phyloP scores from a whole-genome alignment of 2,888 invertebrate species.

The Zygothrica quintamaculata region DNA sequence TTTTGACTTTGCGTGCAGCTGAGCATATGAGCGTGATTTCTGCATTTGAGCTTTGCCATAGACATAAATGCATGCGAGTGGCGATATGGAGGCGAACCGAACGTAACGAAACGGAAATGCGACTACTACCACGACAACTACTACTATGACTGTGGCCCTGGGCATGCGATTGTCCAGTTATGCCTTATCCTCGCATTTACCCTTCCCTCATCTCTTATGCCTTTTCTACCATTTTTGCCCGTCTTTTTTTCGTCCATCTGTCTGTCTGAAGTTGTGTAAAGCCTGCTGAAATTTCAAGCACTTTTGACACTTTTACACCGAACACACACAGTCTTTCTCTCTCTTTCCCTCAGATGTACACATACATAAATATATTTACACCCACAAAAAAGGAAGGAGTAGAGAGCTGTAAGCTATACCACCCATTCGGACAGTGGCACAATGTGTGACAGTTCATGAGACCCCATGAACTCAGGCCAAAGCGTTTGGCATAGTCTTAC shows the following conservation, averaged over 20 bases:
- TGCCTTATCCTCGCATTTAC: slow-evolving; percentile 18
- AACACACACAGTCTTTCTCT: slow-evolving; percentile 4
- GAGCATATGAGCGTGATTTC: slow-evolving; percentile 81
- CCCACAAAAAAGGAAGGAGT: slow-evolving; percentile 6
- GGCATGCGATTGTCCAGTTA: slow-evolving; percentile 60
- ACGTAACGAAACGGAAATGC: slow-evolving; percentile 11
- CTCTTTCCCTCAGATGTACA: slow-evolving; percentile 1
- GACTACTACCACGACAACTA: background rate
- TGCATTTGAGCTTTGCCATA: slow-evolving; percentile 64
- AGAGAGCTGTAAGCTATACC: slow-evolving; percentile 53
- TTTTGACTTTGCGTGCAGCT: slow-evolving; percentile 80
- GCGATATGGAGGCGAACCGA: slow-evolving; percentile 7
- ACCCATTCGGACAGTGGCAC: slow-evolving; percentile 40
- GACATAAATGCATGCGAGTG: slow-evolving; percentile 53
- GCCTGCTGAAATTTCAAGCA: slow-evolving; percentile 79
- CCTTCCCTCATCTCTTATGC: slow-evolving; percentile 3
- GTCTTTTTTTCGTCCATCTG: background rate
- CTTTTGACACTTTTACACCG: slow-evolving; percentile 74
- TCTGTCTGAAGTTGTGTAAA: slow-evolving; percentile 40
- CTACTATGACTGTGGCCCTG: slow-evolving; percentile 3
- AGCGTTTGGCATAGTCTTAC: slow-evolving; percentile 79
- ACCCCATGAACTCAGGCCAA: slow-evolving; percentile 54
- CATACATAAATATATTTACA: slow-evolving; percentile 11
- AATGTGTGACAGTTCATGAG: slow-evolving; percentile 26
- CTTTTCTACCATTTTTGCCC: slow-evolving; percentile 14